These are phyloP conservation scores for Darevskia nairensis DNA, from an alignment of 2,797 vertebrate genomes.

Conservation along the genomic window DNA sequence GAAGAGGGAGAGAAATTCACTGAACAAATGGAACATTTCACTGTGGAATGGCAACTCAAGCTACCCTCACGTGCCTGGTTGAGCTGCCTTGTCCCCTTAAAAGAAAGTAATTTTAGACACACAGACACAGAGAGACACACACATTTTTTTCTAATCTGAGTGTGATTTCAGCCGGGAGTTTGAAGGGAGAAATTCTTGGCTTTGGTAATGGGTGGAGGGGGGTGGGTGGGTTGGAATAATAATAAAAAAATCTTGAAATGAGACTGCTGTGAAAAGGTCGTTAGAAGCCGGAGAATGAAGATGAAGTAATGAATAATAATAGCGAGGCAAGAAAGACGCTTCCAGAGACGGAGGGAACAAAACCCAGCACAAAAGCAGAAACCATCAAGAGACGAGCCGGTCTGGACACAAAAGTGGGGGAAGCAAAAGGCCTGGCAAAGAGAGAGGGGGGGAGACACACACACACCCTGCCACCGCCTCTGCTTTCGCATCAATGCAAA, in stretches of 20 bases:
- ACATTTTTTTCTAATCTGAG: neutral
- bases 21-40: slow-evolving; percentile 1
- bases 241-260: neutral
- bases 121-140: fast-evolving
- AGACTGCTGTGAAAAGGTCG: slow-evolving; percentile 19
- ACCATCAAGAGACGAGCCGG: neutral
- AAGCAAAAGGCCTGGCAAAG: too few species aligned
- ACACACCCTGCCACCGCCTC: too few species aligned
- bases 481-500: neutral
- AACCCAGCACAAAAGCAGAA: neutral
- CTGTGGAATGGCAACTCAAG: neutral
- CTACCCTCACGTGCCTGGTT: neutral
- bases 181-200: neutral
- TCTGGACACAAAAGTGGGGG: neutral
- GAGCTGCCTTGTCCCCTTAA: neutral
- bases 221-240: neutral
- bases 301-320: slow-evolving; percentile 31
- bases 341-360: neutral
- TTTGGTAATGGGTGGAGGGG: neutral
- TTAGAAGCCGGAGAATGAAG: slow-evolving; percentile 20
- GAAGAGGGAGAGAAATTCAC: neutral
- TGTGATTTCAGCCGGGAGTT: slow-evolving; percentile 3
- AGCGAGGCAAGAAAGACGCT: neutral
- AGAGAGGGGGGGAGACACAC: too few species aligned
- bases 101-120: neutral